Conservation (phyloP, 2,797 vertebrate genomes). For the Pangasius krempfi region DNA sequence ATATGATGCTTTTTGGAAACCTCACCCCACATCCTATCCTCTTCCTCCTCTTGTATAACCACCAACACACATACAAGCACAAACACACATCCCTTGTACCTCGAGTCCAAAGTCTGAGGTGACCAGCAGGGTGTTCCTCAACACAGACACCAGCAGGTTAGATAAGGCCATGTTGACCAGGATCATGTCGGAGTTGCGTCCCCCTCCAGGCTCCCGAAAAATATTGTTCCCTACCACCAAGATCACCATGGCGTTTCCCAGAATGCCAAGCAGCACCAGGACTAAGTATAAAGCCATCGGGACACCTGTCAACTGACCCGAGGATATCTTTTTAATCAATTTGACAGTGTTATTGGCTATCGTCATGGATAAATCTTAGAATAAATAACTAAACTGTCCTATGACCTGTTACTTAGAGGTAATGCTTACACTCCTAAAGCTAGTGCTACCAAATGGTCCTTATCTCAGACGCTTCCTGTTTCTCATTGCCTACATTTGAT, state of each 20-base stretch:
- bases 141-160: conserved; percentile 76
- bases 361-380: not conserved
- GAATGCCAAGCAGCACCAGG: conserved; percentile 73
- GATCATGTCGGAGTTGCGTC: conserved; percentile 76
- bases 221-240: conserved; percentile 71
- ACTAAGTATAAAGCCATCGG: conserved; percentile 68
- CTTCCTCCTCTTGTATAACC: too few species aligned
- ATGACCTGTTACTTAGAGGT: not conserved
- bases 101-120: conserved; percentile 73
- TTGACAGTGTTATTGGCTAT: not conserved
- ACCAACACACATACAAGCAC: too few species aligned
- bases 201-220: conserved; percentile 55
- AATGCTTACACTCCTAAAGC: not conserved
- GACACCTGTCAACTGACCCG: conserved; percentile 50
- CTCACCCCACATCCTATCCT: too few species aligned
- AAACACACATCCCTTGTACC: conserved; percentile 60
- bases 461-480: not conserved
- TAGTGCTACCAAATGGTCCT: not conserved
- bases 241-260: conserved; percentile 74
- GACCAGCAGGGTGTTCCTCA: conserved; percentile 75
- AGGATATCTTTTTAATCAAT: conserved; percentile 63
- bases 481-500: not conserved
- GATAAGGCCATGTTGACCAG: conserved; percentile 80
- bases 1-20: too few species aligned
- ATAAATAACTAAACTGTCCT: not conserved